These are phyloP conservation scores for Eurystomus gularis DNA, from an alignment of 2,113 vertebrate genomes.

Conservation along the genomic window DNA sequence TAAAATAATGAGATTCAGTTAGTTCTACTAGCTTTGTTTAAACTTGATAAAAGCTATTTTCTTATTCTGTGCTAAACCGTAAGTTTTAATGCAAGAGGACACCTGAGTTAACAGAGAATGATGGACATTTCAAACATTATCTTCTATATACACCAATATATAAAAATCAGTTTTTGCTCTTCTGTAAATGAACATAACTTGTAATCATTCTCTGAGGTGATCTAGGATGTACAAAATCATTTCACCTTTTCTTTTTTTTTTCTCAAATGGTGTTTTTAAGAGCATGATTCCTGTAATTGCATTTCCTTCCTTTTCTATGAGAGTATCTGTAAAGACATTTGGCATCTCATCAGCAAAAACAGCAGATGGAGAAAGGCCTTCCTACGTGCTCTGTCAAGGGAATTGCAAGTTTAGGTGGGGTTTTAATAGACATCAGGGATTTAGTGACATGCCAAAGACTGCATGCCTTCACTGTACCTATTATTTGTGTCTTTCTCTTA, in stretches of 20 bases:
- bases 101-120: neutral
- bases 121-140: neutral
- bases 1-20: neutral
- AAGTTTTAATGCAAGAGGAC: neutral
- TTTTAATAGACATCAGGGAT: slow-evolving; percentile 77
- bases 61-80: neutral
- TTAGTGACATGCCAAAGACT: slow-evolving; percentile 73
- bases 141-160: slow-evolving; percentile 34
- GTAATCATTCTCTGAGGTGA: slow-evolving; percentile 46
- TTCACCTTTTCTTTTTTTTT: slow-evolving; percentile 56
- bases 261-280: slow-evolving; percentile 58
- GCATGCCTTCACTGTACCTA: slow-evolving; percentile 59
- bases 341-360: slow-evolving; percentile 79
- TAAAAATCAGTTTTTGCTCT: slow-evolving; percentile 43
- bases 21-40: neutral
- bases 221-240: slow-evolving; percentile 45
- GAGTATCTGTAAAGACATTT: slow-evolving; percentile 75
- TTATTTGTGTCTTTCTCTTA: slow-evolving; percentile 73
- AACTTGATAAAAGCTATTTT: neutral
- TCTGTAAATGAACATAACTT: slow-evolving; percentile 47
- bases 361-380: slow-evolving; percentile 75
- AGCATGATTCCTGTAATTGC: slow-evolving; percentile 65
- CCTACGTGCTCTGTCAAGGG: slow-evolving; percentile 70
- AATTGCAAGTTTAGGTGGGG: slow-evolving; percentile 74
- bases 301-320: slow-evolving; percentile 61